phyloP scores from a whole-genome alignment of 2,113 vertebrate genomes.

The Podocnemis expansa region DNA sequence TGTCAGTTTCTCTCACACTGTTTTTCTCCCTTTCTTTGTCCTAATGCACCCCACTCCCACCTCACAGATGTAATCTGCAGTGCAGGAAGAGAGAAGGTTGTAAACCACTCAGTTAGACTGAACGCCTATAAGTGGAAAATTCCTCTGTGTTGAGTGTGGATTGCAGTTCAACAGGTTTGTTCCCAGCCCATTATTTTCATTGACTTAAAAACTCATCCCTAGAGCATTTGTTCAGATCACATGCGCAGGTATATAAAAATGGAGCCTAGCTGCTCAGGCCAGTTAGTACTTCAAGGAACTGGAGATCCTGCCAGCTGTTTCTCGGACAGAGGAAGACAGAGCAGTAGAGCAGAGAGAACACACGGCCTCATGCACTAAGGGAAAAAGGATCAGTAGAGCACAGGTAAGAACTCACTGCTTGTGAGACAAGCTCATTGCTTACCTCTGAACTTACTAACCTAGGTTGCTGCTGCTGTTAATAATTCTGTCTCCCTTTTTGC shows the following conservation, averaged over 20 bases:
- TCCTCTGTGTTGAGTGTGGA: conserved; percentile 22
- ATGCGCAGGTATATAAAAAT: conserved; percentile 67
- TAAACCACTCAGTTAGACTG: background rate
- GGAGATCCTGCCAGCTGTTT: background rate
- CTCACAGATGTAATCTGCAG: background rate
- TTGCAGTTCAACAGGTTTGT: conserved; percentile 73
- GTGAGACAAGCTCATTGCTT: too few relatives aligned
- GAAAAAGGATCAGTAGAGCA: background rate
- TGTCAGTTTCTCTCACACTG: background rate
- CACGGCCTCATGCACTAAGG: background rate
- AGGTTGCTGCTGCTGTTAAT: background rate
- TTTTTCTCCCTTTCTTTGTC: background rate
- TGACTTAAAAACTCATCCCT: conserved; percentile 69
- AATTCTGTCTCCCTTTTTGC: background rate
- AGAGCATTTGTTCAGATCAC: conserved; percentile 73
- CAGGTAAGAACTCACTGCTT: too few relatives aligned
- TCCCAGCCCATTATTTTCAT: conserved; percentile 23
- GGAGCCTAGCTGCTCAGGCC: conserved; percentile 11
- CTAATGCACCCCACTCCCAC: background rate
- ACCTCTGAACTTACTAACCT: background rate
- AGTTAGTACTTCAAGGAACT: conserved; percentile 1
- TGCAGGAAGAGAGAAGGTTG: background rate
- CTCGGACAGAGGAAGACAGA: background rate
- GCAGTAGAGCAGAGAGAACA: background rate
- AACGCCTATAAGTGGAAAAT: conserved; percentile 69